Evolutionary conservation across 2,113 vertebrate species (phyloP), one percentile per base, ranked within the genome.

Genomic region (Sebastes schlegelii): DNA sequence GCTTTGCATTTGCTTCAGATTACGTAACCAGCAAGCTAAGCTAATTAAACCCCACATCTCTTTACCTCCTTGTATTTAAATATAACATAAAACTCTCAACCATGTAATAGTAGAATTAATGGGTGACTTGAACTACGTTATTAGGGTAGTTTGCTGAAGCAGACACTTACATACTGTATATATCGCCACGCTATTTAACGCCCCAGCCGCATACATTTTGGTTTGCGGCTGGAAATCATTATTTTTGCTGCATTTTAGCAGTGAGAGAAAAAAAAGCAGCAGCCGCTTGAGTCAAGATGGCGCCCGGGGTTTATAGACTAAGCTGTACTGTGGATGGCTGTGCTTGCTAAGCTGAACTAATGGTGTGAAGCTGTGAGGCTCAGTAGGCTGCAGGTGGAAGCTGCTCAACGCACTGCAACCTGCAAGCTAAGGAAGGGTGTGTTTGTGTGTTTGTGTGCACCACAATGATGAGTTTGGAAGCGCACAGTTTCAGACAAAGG

Each of bases 271-370:
- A 40, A 51, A n/a, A 77, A 65, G 52, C 55, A 76, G 74, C 67
- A 78, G 80, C 64, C 63, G 51, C 61, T 61, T 79, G 34, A 92
- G 69, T 78, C 82, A 88, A 86, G 86, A 91, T 85, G 85, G 77
- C 52, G 43, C 55, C 65, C 2, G 8, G 63, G 64, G 70, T 87
- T 87, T 83, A 79, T 61, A 85, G 64, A 80, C 58, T 26, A n/a
- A 46, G 42, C 34, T 83, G 66, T 40, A 62, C 77, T 80, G 82
- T 60, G 75, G 58, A 76, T 82, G 79, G 71, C 81, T 80, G 78
- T 70, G 82, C 84, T 74, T 82, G 82, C 79, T 57, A 86, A 91
- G 90, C 89, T 87, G 85, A 91, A 91, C 91, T 93, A 91, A 93
- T 87, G 80, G 83, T 82, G 86, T 86, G 80, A 87, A 72, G 84